These are phyloP conservation scores for Hydrolagus colliei DNA, from an alignment of 2,797 vertebrate species.

Conservation along the genomic window DNA sequence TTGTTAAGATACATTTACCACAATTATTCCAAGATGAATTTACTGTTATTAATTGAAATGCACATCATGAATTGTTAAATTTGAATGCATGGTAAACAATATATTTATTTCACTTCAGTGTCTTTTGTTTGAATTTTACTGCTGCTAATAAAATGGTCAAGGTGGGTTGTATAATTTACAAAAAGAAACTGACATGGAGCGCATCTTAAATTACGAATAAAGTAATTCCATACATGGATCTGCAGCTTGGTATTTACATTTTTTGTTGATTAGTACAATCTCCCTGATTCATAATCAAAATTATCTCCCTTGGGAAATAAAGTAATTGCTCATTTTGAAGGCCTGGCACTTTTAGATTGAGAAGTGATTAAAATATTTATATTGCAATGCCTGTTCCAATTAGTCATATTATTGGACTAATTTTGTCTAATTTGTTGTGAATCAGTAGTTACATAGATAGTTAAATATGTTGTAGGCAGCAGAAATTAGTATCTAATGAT, in stretches of 20 bases:
- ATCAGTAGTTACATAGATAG: conserved; percentile 49
- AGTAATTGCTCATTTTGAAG: conserved; percentile 86
- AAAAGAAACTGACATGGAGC: conserved; percentile 3
- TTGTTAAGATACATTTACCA: not conserved
- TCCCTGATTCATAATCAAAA: conserved; percentile 63
- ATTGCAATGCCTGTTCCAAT: conserved; percentile 65
- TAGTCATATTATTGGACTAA: conserved; percentile 61
- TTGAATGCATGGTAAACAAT: not conserved
- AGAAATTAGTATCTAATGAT: not conserved
- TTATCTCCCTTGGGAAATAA: conserved; percentile 61
- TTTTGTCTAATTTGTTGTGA: conserved; percentile 63
- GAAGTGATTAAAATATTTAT: conserved; percentile 86
- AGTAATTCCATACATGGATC: conserved; percentile 52
- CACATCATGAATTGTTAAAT: conserved; percentile 3
- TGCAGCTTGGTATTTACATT: conserved; percentile 63
- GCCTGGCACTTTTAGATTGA: conserved; percentile 72
- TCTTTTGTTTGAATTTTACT: conserved; percentile 1
- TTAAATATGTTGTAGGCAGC: not conserved
- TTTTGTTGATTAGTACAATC: conserved; percentile 60
- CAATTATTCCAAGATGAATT: not conserved
- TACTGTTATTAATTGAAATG: not conserved
- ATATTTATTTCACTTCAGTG: not conserved
- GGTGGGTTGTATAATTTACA: not conserved
- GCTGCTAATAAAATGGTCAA: conserved; percentile 8
- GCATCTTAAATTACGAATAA: conserved; percentile 29